Conservation (phyloP, 2,797 vertebrate genomes). For the Diplodus sargus region DNA sequence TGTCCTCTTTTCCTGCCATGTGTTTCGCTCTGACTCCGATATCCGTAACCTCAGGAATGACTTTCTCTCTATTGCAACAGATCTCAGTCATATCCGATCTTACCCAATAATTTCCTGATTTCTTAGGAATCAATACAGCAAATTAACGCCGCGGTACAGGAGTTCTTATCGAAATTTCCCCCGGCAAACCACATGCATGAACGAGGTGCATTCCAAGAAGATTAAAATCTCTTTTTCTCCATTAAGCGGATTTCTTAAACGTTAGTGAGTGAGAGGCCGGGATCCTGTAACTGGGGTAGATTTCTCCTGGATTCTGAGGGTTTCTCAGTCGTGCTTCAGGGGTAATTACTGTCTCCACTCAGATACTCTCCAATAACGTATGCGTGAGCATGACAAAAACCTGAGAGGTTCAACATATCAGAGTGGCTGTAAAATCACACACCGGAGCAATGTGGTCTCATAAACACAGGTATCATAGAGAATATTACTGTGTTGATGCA, state of each 20-base stretch:
- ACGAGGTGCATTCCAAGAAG: too few relatives aligned
- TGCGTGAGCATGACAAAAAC: background rate
- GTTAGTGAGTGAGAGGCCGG: background rate
- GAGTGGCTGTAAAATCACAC: too few relatives aligned
- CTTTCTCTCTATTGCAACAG: background rate
- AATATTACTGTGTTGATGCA: too few relatives aligned
- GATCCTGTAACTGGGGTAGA: background rate
- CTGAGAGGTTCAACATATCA: too few relatives aligned
- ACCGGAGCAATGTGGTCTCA: too few relatives aligned
- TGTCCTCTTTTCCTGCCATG: background rate
- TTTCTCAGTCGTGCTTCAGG: background rate
- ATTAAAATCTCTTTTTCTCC: background rate
- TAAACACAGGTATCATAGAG: too few relatives aligned
- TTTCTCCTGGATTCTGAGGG: too few relatives aligned
- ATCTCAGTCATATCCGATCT: conserved; percentile 4
- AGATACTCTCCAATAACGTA: background rate
- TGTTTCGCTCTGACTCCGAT: background rate
- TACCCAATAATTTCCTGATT: background rate
- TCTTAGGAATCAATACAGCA: background rate
- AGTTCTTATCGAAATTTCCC: background rate
- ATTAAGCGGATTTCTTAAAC: background rate
- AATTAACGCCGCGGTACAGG: background rate
- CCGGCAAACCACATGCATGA: too few relatives aligned
- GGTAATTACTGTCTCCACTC: too few relatives aligned
- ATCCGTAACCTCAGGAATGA: background rate